A percentile compares a stretch with the other conserved stretches of the same genome.
Conservation (phyloP, 1,140 invertebrate genomes). For the Formica selysi region DNA sequence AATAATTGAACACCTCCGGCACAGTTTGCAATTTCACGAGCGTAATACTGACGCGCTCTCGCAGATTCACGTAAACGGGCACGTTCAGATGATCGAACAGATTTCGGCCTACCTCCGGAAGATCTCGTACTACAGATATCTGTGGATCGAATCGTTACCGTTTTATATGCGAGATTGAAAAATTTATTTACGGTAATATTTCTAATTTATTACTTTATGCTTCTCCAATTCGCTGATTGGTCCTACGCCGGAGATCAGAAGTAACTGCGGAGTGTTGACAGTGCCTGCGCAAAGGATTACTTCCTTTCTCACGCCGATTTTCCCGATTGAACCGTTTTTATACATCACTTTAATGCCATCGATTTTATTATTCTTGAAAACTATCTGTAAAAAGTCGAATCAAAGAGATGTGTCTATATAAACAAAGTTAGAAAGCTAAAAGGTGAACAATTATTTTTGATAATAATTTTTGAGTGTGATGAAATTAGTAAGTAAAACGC, state of each 20-base stretch:
- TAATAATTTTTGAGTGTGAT: neutral
- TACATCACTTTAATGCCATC: conserved; percentile 87
- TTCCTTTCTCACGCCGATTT: conserved; percentile 88
- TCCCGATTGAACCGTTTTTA: conserved; percentile 81
- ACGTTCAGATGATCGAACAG: conserved; percentile 92
- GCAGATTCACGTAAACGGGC: conserved; percentile 90
- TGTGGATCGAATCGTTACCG: conserved; percentile 68
- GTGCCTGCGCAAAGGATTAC: conserved; percentile 91
- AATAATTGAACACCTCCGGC: conserved; percentile 88
- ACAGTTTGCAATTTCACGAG: conserved; percentile 88
- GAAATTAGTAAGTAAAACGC: neutral
- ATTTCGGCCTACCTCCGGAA: conserved; percentile 88
- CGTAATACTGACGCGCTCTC: conserved; percentile 88
- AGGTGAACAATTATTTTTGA: conserved; percentile 2
- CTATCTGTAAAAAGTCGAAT: conserved; percentile 72
- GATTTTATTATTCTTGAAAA: conserved; percentile 77
- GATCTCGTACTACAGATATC: conserved; percentile 86
- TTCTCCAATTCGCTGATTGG: conserved; percentile 85
- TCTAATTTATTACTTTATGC: conserved; percentile 77
- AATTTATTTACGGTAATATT: neutral
- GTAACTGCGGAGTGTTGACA: conserved; percentile 90
- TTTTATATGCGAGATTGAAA: neutral
- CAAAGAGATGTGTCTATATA: neutral
- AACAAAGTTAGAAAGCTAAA: neutral
- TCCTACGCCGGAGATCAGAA: conserved; percentile 91